phyloP scores from a whole-genome alignment of 2,113 vertebrate genomes.

The Cephalopterus ornatus region DNA sequence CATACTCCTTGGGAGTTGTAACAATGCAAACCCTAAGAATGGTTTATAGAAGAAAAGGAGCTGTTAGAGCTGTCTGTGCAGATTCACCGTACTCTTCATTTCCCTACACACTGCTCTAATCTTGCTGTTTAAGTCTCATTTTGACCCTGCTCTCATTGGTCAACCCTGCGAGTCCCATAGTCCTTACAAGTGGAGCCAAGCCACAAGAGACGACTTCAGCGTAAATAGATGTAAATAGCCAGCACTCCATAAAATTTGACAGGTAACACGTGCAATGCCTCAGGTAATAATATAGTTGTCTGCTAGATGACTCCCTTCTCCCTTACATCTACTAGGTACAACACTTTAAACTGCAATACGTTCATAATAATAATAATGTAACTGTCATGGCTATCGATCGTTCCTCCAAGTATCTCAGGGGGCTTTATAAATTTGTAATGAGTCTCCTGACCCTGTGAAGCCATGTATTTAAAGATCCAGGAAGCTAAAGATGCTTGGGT shows the following conservation, averaged over 20 bases:
- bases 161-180: neutral
- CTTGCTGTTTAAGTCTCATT: neutral
- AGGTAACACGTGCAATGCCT: neutral
- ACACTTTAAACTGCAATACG: neutral
- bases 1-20: neutral
- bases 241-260: neutral
- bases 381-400: neutral
- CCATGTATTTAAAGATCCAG: neutral
- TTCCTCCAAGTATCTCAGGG: neutral
- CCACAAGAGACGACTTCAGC: neutral
- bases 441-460: neutral
- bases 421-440: neutral
- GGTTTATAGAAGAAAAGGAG: neutral
- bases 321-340: neutral
- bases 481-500: neutral
- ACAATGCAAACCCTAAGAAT: neutral
- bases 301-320: neutral
- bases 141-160: neutral
- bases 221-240: neutral
- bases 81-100: neutral
- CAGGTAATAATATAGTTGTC: neutral
- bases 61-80: neutral
- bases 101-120: neutral
- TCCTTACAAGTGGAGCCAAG: neutral
- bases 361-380: neutral